Conservation (phyloP, 2,888 invertebrate genomes). For the Pheosia gnoma region DNA sequence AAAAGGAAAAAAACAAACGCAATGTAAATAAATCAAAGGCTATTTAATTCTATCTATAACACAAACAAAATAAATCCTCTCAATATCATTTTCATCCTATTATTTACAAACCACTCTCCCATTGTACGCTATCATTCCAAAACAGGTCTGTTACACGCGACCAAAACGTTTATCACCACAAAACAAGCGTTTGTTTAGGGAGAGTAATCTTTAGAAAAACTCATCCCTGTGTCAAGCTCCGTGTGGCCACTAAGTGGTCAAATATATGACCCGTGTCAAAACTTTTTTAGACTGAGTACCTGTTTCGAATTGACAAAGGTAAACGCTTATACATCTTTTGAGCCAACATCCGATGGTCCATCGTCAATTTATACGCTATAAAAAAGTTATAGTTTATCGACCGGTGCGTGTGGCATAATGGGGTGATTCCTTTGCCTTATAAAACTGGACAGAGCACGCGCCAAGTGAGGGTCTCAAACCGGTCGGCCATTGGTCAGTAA, state of each 20-base stretch:
- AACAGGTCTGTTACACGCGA: constrained; percentile 70
- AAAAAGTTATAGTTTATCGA: constrained; percentile 47
- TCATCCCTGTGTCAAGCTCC: constrained; percentile 55
- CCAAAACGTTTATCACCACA: constrained; percentile 51
- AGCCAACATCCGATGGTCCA: constrained; percentile 78
- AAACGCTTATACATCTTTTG: constrained; percentile 64
- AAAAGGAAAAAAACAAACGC: constrained; percentile 15
- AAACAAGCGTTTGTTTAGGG: constrained; percentile 62
- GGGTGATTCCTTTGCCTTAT: constrained; percentile 38
- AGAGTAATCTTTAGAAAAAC: constrained; percentile 70
- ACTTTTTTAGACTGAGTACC: constrained; percentile 60
- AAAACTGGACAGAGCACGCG: constrained; percentile 64
- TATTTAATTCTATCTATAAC: constrained; percentile 42
- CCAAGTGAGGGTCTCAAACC: constrained; percentile 55
- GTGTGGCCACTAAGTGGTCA: constrained; percentile 73
- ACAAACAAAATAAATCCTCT: constrained; percentile 52
- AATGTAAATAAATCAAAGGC: constrained; percentile 38
- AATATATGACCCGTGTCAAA: constrained; percentile 74
- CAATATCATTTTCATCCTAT: constrained; percentile 55
- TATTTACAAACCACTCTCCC: constrained; percentile 53
- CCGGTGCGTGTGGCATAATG: constrained; percentile 46
- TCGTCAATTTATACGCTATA: constrained; percentile 65
- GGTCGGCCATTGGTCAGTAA: constrained; percentile 76
- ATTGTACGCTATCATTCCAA: constrained; percentile 54
- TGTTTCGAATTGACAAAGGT: constrained; percentile 66